Evolutionary conservation across 2,888 invertebrate genomes (phyloP).

Genomic region (Clostera curtula): DNA sequence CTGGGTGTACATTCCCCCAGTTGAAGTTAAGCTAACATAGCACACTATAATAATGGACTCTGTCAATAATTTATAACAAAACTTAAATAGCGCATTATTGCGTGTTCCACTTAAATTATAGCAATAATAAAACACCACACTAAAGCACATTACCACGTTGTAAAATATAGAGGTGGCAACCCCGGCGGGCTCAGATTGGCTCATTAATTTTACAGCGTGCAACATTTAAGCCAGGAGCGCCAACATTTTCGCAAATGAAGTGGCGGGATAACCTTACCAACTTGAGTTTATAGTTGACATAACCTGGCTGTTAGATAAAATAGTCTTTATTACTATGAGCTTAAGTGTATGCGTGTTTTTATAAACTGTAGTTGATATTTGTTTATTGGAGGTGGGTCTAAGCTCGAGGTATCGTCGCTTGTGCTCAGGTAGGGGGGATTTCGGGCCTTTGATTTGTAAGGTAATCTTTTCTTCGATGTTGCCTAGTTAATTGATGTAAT

Average conservation of each 20-base stretch:
- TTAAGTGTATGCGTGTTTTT: conserved; percentile 14
- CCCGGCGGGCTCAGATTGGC: conserved; percentile 62
- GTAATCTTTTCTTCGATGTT: conserved; percentile 45
- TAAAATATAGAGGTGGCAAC: conserved; percentile 66
- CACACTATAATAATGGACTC: too few relatives aligned
- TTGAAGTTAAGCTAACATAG: too few relatives aligned
- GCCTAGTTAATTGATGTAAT: conserved; percentile 33
- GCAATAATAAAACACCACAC: conserved; percentile 29
- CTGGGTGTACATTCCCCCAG: too few relatives aligned
- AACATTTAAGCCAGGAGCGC: conserved; percentile 70
- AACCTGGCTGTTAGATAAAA: conserved; percentile 7
- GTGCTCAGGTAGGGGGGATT: conserved; percentile 37
- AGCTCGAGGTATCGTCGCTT: conserved; percentile 49
- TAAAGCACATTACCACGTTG: conserved; percentile 66
- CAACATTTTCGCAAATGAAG: conserved; percentile 70
- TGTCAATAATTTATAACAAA: not conserved
- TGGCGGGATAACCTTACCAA: conserved; percentile 50
- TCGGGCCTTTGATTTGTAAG: conserved; percentile 52
- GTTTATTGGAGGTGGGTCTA: conserved; percentile 28
- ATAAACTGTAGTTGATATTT: conserved; percentile 3
- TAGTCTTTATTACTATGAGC: conserved; percentile 6
- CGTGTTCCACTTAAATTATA: conserved; percentile 18
- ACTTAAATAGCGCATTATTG: not conserved
- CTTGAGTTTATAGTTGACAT: conserved; percentile 10
- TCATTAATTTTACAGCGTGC: conserved; percentile 74